phyloP scores from a whole-genome alignment of 1,140 invertebrate species.

The Helicorthomorpha holstii region DNA sequence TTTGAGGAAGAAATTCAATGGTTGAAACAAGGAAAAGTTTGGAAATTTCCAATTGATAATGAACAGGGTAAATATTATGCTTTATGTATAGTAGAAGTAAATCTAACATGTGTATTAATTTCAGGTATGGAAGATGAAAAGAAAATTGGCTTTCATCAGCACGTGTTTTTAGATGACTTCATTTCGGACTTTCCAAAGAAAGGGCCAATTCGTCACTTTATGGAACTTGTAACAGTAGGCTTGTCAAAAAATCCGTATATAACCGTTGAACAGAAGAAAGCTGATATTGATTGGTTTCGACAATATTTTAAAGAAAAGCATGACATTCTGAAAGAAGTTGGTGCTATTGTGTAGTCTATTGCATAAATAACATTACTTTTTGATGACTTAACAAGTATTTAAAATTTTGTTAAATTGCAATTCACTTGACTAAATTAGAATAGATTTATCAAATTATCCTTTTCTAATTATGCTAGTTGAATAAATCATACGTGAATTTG shows the following conservation, averaged over 20 bases:
- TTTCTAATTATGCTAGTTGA: too few species aligned
- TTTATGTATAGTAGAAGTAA: slow-evolving; percentile 3
- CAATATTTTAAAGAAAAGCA: slow-evolving; percentile 76
- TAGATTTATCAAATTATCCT: too few species aligned
- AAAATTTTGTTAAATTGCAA: too few species aligned
- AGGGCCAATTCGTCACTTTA: slow-evolving; percentile 85
- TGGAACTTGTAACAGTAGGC: slow-evolving; percentile 89
- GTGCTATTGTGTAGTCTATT: slow-evolving; percentile 23
- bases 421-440: too few species aligned
- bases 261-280: slow-evolving; percentile 66
- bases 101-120: slow-evolving; percentile 15
- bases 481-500: too few species aligned
- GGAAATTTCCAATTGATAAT: slow-evolving; percentile 95
- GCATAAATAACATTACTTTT: too few species aligned
- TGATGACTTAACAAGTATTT: too few species aligned
- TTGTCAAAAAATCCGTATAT: slow-evolving; percentile 87
- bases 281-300: slow-evolving; percentile 83
- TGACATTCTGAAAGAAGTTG: slow-evolving; percentile 46
- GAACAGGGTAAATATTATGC: slow-evolving; percentile 56
- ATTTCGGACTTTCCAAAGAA: slow-evolving; percentile 69
- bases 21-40: slow-evolving; percentile 87
- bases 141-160: slow-evolving; percentile 68
- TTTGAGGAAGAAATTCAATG: slow-evolving; percentile 83
- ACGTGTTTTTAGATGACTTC: slow-evolving; percentile 77
- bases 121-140: slow-evolving; percentile 59